These are phyloP conservation scores for Thamnaconus septentrionalis DNA, from an alignment of 2,113 vertebrate genomes.

Conservation along the genomic window DNA sequence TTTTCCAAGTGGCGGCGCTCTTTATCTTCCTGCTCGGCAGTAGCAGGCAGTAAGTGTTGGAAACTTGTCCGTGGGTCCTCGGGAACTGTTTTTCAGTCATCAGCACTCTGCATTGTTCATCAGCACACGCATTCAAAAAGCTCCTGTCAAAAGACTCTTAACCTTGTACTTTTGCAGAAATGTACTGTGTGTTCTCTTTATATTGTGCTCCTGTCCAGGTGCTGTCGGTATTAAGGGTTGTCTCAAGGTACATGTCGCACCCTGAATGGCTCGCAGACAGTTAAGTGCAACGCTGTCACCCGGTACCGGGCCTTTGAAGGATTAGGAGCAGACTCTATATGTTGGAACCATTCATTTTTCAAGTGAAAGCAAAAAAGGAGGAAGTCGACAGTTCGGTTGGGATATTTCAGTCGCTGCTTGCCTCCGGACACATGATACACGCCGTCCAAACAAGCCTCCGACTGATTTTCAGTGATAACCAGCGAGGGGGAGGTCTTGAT, in stretches of 20 bases:
- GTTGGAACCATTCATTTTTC: slow-evolving; percentile 9
- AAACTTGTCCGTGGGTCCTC: too few relatives aligned
- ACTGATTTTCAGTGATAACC: slow-evolving; percentile 3
- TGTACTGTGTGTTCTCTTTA: neutral
- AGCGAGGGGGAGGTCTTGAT: slow-evolving; percentile 7
- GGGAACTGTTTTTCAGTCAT: slow-evolving; percentile 1
- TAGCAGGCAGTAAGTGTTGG: too few relatives aligned
- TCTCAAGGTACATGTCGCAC: slow-evolving; percentile 7
- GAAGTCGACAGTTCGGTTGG: slow-evolving; percentile 17
- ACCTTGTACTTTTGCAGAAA: slow-evolving; percentile 15
- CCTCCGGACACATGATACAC: too few relatives aligned
- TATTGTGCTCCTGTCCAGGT: slow-evolving; percentile 21
- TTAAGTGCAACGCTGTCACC: slow-evolving; percentile 25
- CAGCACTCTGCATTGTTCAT: neutral
- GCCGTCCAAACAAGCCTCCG: neutral
- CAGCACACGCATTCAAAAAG: slow-evolving; percentile 19
- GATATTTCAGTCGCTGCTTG: too few relatives aligned
- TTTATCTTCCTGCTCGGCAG: too few relatives aligned
- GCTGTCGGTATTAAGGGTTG: slow-evolving; percentile 8
- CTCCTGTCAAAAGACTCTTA: slow-evolving; percentile 18
- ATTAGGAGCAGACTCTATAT: slow-evolving; percentile 21
- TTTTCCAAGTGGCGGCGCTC: too few relatives aligned
- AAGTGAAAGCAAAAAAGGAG: slow-evolving; percentile 35
- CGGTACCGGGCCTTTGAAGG: slow-evolving; percentile 17
- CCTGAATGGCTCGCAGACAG: slow-evolving; percentile 15